Base-by-base conservation (phyloP, 2,888 invertebrate genomes). In the Callimorpha dominula region DNA sequence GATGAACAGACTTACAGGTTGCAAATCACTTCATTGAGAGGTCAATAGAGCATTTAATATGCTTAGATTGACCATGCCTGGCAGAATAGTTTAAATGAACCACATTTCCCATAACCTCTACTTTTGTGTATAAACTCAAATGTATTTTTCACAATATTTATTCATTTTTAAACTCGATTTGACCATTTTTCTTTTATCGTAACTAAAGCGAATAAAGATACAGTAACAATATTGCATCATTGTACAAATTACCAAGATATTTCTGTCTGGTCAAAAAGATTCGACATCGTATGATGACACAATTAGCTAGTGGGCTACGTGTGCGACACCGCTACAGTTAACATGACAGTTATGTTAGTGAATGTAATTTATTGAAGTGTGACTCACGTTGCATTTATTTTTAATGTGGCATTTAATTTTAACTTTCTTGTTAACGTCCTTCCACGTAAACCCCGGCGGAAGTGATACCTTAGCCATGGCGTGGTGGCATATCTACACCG, bases 381-480 rank as follows among this genome's bases (percentile, higher is more conserved):
- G 81, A 93, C 94, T 94, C 92, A 94, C 94, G 87, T 90, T 89
- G 85, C 87, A 87, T 81, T 90, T 89, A 88, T 89, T 90, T 88
- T 93, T 91, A 90, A 89, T 86, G 86, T 87, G 85, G 85, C 89
- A 89, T 89, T 90, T 92, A 89, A 86, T 90, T 92, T 92, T 93
- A 88, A 85, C 85, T 88, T 90, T 93, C 92, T 92, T 94, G 91
- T 89, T 90, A 88, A 92, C 87, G 81, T 94, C 94, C 91, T 92
- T 94, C 94, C 94, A 94, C 75, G 92, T 91, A 90, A 94, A 94
- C 86, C 94, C 94, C 84, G 94, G 93, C 87, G 94, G 93, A 81
- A 92, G 92, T 83, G 92, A 88, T 87, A 93, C 85, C 87, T 93
- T 93, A 90, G 91, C 86, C 91, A 90, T 89, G 86, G 88, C 87